Evolutionary conservation across 2,888 invertebrate species (phyloP), one percentile per base, ranked within the genome.

Genomic region (Rotaria macrura): DNA sequence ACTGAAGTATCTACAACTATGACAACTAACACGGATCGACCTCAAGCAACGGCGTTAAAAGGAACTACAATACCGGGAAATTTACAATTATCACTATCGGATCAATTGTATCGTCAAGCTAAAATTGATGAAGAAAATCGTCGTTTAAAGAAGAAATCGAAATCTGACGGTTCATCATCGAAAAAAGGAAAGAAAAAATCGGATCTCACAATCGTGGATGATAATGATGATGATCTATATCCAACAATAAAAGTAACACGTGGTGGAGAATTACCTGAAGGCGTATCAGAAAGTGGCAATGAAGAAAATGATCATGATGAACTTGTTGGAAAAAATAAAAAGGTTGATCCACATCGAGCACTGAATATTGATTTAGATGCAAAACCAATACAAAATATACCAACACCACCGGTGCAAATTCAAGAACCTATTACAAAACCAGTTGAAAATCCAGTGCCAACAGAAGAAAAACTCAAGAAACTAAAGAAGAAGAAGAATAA

Each of bases 341-440:
- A 89, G 7, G 94, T 95, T 91, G 97, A 97, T 93, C 96, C 96
- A 85, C 97, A 97, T 92, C 93, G 94, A 88, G 96, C 96, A 79
- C 93, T 99, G 85, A 95, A 99, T 91, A 96, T 98, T 88, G 95
- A 98, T 92, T 93, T 99, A 85, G 97, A 96, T 90, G 93, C 95
- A 95, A 17, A n/a, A 47, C 83, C 43, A 52, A 43, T 49, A 49
- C 49, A 57, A 54, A 14, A n/a, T 14, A 1, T 29, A 25, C 85
- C 29, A 79, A 7, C 43, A 7, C 43, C 40, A 25, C 3, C 23
- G n/a, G 7, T 4, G 25, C 79, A 40, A 79, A 14, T 23, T 10
- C 25, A 40, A 40, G 43, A 23, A 14, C n/a, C 43, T 14, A 4
- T 12, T 2, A 4, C 20, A n/a, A 25, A 40, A 43, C 17, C 12